Evolutionary conservation across 2,797 vertebrate genomes (phyloP), one percentile per base, ranked within the genome.

Genomic region (Pempheris klunzingeri): DNA sequence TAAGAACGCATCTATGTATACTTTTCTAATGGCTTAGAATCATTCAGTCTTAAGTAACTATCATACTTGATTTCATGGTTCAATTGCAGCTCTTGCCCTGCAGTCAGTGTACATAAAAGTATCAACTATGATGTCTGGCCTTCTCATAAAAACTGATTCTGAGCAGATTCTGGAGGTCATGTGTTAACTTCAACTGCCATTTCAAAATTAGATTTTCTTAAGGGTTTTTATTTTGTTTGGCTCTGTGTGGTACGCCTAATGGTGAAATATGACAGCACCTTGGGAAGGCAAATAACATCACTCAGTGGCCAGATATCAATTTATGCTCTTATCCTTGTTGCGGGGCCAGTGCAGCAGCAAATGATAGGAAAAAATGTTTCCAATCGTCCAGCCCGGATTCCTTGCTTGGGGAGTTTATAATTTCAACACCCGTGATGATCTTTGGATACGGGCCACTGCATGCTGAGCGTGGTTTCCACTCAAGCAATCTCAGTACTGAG

Each of bases 351-450:
- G 69, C 62, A 64, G 63, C 28, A 70, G 47, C 32, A 41, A 14
- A 26, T 71, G 66, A 78, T 52, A 32, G 15, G 76, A 81, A 79
- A n/a, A 83, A 54, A 71, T 71, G 69, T 78, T 87, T 82, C 72
- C 74, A 73, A 82, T 67, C 64, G 58, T 74, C 32, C 77, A 55
- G 49, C 70, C 87, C 44, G 74, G 32, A 88, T 75, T 84, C 75
- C 46, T 80, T 76, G 57, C 87, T 87, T 79, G 80, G 86, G 74
- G 77, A 89, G 85, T 88, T 93, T 76, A 87, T 90, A 50, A 90
- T 91, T 90, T 90, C 66, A 71, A 71, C 77, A 57, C 77, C 49
- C 71, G 55, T 84, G 81, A 87, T 88, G 82, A 88, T 94, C 77
- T 90, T 89, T 93, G 83, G 76, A 86, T 77, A 63, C 20, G 36